Percentiles rank a stretch among this genome's conserved stretches.
Conservation (phyloP, 2,113 vertebrate genomes). For the Salvator merianae region DNA sequence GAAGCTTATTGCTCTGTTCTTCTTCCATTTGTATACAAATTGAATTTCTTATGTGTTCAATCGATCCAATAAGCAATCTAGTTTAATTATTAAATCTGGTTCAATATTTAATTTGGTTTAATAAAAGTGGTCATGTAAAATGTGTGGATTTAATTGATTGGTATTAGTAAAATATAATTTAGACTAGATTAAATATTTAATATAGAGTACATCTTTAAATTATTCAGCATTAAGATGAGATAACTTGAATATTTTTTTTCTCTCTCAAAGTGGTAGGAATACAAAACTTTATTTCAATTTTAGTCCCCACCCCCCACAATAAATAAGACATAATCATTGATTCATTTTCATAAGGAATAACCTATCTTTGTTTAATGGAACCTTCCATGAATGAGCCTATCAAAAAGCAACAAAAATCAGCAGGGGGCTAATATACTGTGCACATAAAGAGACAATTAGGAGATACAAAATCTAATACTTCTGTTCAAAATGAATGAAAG, state of each 20-base stretch:
- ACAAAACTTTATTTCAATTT: constrained; percentile 69
- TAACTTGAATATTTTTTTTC: constrained; percentile 67
- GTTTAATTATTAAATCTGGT: constrained; percentile 84
- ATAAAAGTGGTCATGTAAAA: constrained; percentile 75
- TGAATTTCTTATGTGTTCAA: constrained; percentile 72
- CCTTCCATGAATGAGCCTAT: constrained; percentile 35
- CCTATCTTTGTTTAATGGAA: constrained; percentile 66
- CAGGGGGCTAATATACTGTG: constrained; percentile 37
- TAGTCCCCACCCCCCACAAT: constrained; percentile 46
- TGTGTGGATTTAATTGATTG: constrained; percentile 79
- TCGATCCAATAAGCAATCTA: constrained; percentile 74
- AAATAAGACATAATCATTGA: constrained; percentile 60
- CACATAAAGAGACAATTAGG: constrained; percentile 40
- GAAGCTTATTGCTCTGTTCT: constrained; percentile 69
- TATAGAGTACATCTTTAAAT: constrained; percentile 77
- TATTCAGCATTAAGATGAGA: constrained; percentile 75
- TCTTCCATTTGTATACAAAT: constrained; percentile 56
- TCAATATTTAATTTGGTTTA: constrained; percentile 85
- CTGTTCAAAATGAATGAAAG: constrained; percentile 40
- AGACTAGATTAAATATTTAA: constrained; percentile 81
- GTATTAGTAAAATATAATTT: constrained; percentile 75
- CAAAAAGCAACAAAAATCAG: constrained; percentile 42
- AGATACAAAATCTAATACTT: constrained; percentile 38
- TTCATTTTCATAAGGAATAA: constrained; percentile 64
- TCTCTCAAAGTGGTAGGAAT: constrained; percentile 66